Evolutionary conservation across 2,797 vertebrate genomes (phyloP).

Genomic region (Botia kubotai): DNA sequence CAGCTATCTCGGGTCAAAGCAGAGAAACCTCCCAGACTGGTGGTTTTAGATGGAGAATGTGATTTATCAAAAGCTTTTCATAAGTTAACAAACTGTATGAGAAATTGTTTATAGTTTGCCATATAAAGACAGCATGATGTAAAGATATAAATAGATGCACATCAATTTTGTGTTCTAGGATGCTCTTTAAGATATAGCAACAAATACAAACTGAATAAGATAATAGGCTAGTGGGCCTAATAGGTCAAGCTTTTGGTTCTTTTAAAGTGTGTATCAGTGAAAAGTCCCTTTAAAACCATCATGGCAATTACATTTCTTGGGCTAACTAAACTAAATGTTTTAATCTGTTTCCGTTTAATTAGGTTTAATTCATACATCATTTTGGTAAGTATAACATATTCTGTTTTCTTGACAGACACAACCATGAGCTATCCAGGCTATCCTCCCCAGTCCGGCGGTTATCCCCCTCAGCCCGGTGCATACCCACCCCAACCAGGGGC

Average conservation of each 20-base stretch:
- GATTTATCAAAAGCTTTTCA: background rate
- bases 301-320: background rate
- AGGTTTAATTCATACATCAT: background rate
- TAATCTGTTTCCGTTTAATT: background rate
- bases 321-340: background rate
- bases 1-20: background rate
- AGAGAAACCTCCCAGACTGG: no score
- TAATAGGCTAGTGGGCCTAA: background rate
- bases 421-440: conserved; percentile 94
- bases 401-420: conserved; percentile 51
- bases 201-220: background rate
- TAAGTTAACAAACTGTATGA: background rate
- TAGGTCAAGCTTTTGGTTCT: background rate
- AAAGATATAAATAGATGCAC: background rate
- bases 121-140: background rate
- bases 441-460: conserved; percentile 26
- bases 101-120: background rate
- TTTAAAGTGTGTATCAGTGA: no score
- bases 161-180: no score
- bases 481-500: conserved; percentile 54
- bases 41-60: background rate
- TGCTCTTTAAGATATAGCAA: background rate
- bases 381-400: background rate
- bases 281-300: no score
- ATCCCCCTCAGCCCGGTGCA: no score